Evolutionary conservation across 53 echinoderm and acorn worm species (phyloP).

Genomic region (Paracentrotus lividus): DNA sequence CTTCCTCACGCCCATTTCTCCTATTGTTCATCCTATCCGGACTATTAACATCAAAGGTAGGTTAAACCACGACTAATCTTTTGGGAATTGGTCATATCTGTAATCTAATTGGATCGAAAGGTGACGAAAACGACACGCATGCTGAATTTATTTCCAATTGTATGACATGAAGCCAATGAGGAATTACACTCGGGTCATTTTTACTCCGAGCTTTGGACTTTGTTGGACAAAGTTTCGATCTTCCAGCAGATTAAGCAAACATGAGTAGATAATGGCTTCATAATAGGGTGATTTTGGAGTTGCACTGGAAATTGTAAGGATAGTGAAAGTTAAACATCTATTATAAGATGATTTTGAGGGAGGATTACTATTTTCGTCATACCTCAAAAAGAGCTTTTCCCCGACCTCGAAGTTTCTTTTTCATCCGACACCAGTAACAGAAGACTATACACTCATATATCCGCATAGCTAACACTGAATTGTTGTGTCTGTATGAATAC

Average conservation of each 20-base stretch:
- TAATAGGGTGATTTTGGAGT: not conserved
- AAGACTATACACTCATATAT: not conserved
- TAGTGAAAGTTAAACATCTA: constrained; percentile 22
- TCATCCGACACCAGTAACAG: not conserved
- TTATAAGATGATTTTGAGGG: constrained; percentile 4
- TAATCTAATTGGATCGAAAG: not conserved
- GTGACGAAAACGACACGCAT: not conserved
- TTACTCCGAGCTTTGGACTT: not conserved
- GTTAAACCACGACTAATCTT: not conserved
- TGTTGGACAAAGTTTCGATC: not conserved
- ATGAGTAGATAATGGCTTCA: not conserved
- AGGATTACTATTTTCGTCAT: not conserved
- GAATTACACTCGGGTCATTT: not conserved
- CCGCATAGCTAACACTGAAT: constrained; percentile 25
- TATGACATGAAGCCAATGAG: constrained; percentile 17
- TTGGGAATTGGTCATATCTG: constrained; percentile 12
- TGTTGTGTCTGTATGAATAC: not conserved
- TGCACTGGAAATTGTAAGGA: not conserved
- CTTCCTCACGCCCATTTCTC: not conserved
- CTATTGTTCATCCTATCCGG: not conserved
- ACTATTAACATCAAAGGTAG: not conserved
- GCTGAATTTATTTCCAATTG: constrained; percentile 13
- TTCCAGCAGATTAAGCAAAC: too few species aligned
- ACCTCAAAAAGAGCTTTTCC: not conserved
- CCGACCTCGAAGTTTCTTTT: not conserved